phyloP scores from a whole-genome alignment of 2,888 invertebrate genomes.

The Orchesellides sinensis region DNA sequence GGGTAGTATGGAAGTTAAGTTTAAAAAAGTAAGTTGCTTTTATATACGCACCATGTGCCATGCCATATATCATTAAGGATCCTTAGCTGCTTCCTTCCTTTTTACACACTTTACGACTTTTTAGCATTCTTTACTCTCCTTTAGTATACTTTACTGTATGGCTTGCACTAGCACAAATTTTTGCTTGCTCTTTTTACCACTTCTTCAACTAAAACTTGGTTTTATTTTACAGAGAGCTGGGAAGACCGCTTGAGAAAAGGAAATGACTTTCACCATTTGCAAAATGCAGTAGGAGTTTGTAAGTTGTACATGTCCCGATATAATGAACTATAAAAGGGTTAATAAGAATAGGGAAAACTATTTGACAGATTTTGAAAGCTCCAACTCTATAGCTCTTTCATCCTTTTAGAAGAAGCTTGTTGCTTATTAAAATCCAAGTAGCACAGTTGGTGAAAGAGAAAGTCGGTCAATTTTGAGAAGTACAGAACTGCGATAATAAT shows the following conservation, averaged over 20 bases:
- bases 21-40: background rate
- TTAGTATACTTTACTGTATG: background rate
- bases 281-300: too few relatives aligned
- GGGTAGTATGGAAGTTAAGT: slow-evolving; percentile 7
- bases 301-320: too few relatives aligned
- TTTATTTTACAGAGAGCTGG: background rate
- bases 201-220: background rate
- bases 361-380: too few relatives aligned
- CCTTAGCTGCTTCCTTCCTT: slow-evolving; percentile 40
- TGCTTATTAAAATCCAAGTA: too few relatives aligned
- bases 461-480: too few relatives aligned
- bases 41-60: slow-evolving; percentile 34
- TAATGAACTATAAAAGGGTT: too few relatives aligned
- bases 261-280: slow-evolving; percentile 26
- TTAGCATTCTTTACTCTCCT: background rate
- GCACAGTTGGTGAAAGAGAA: too few relatives aligned
- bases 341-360: too few relatives aligned
- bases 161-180: background rate
- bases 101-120: slow-evolving; percentile 8
- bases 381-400: too few relatives aligned
- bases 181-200: background rate
- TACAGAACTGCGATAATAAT: too few relatives aligned
- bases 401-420: too few relatives aligned
- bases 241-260: background rate
- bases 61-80: slow-evolving; percentile 54